These are phyloP conservation scores for Eretmochelys imbricata DNA, from an alignment of 2,113 vertebrate species.

Conservation along the genomic window DNA sequence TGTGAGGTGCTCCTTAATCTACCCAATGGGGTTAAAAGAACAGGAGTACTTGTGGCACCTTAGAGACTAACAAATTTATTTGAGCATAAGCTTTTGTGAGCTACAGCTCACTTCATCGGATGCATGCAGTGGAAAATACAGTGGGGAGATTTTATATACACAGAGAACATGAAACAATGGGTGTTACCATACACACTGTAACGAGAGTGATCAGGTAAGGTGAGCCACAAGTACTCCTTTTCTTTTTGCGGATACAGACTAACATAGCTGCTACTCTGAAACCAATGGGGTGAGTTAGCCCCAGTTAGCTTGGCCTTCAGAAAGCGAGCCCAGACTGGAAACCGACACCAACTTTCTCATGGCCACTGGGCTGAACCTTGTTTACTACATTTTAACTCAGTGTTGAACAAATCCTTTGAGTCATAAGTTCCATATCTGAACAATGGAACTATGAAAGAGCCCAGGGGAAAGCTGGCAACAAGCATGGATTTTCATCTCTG, in stretches of 20 bases:
- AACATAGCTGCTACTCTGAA: too few species aligned
- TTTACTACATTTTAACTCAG: conserved; percentile 67
- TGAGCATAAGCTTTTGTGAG: too few species aligned
- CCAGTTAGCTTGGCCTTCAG: conserved; percentile 23
- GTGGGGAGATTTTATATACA: too few species aligned
- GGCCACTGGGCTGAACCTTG: conserved; percentile 64
- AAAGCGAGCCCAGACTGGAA: conserved; percentile 68
- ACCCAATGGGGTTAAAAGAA: not conserved
- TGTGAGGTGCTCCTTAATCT: not conserved
- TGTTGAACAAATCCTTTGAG: conserved; percentile 66
- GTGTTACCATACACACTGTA: too few species aligned
- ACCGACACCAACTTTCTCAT: conserved; percentile 48
- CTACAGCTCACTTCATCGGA: too few species aligned
- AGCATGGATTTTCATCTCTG: conserved; percentile 81
- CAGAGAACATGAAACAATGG: too few species aligned
- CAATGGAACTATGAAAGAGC: conserved; percentile 39
- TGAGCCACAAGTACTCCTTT: too few species aligned
- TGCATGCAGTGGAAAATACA: too few species aligned
- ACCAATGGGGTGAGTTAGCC: not conserved
- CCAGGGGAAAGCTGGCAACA: conserved; percentile 57
- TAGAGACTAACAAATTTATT: too few species aligned
- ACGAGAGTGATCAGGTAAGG: too few species aligned
- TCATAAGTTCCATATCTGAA: conserved; percentile 59
- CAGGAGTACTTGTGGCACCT: too few species aligned
- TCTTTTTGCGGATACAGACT: too few species aligned